Evolutionary conservation across 92 coral and sea anemone species (phyloP).

Genomic region (Zoanthus sansibaricus): DNA sequence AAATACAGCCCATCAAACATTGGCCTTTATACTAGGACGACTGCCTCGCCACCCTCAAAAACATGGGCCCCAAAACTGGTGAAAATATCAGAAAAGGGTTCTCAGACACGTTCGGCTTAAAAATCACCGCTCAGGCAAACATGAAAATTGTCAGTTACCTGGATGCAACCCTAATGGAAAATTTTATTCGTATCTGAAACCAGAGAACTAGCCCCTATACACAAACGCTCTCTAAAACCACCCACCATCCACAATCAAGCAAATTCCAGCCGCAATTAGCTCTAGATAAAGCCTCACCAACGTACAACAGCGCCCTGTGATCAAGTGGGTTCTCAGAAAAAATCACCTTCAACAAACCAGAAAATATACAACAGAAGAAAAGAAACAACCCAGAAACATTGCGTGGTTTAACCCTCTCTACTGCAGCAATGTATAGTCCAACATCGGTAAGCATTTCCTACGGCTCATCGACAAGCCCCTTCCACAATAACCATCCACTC

Average conservation of each 20-base stretch:
- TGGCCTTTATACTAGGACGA: no score
- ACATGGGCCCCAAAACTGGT: neutral
- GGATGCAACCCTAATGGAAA: no score
- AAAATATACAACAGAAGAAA: neutral
- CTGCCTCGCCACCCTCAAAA: neutral
- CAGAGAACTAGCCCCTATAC: no score
- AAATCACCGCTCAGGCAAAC: no score
- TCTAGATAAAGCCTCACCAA: no score
- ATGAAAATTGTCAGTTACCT: no score
- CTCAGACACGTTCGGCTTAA: neutral
- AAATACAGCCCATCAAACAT: no score
- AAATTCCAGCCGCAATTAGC: no score
- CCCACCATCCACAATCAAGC: no score
- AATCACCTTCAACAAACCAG: neutral
- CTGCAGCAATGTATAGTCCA: neutral
- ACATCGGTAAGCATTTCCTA: neutral
- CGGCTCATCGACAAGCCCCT: neutral
- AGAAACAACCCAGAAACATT: conserved; percentile 10
- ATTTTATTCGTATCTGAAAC: no score
- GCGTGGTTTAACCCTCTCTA: neutral
- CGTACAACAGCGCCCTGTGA: no score
- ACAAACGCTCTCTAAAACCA: no score
- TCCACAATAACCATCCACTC: neutral
- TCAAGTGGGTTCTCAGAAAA: neutral
- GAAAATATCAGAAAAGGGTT: neutral